Evolutionary conservation across 2,113 vertebrate species (phyloP).

Genomic region (Callorhinus ursinus): DNA sequence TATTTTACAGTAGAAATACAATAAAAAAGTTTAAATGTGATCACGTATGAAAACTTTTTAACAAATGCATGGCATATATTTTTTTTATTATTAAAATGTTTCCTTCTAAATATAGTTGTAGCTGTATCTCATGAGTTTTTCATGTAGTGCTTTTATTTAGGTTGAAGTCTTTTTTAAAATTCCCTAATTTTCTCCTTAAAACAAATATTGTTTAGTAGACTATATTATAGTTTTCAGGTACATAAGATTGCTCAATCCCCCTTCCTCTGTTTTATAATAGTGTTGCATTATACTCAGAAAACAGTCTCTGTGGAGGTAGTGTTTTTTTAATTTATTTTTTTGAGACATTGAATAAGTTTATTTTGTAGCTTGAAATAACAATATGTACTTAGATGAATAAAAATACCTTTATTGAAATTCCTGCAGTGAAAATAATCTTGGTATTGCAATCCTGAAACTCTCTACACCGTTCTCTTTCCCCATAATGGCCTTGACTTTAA

Average conservation of each 20-base stretch:
- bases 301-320: neutral
- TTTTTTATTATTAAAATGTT: neutral
- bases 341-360: neutral
- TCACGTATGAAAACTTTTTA: neutral
- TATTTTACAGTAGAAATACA: neutral
- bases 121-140: neutral
- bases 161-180: neutral
- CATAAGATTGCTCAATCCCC: neutral
- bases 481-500: conserved; percentile 30
- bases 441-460: conserved; percentile 8
- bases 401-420: conserved; percentile 51
- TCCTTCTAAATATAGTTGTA: neutral
- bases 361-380: conserved; percentile 35
- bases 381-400: conserved; percentile 60
- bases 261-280: neutral
- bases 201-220: neutral
- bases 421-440: conserved; percentile 48
- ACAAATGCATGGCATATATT: neutral
- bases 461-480: neutral
- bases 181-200: conserved; percentile 18
- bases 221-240: neutral
- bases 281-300: neutral
- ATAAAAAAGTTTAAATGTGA: neutral
- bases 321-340: neutral
- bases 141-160: neutral